phyloP scores from a whole-genome alignment of 2,113 vertebrate genomes.

The Dermatemys mawii region DNA sequence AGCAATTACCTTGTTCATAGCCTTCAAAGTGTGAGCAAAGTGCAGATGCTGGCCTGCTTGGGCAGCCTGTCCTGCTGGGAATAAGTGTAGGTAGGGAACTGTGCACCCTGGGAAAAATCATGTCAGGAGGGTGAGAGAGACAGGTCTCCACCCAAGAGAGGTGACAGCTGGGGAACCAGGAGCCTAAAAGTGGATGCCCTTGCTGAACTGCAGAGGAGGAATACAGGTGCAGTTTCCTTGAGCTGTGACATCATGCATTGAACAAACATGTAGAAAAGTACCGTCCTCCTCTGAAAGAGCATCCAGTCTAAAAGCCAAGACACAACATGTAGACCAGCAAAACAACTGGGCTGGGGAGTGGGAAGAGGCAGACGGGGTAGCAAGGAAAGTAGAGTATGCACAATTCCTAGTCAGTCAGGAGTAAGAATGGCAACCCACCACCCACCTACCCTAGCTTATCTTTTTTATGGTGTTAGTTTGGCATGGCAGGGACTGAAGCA shows the following conservation, averaged over 20 bases:
- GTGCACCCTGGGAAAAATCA: neutral
- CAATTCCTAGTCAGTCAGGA: fast-evolving
- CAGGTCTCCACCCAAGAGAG: neutral
- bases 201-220: neutral
- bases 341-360: fast-evolving
- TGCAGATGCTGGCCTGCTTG: neutral
- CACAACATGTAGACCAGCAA: fast-evolving
- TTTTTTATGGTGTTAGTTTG: neutral
- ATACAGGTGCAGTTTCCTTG: neutral
- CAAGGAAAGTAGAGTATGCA: neutral
- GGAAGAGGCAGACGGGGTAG: neutral
- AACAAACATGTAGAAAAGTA: neutral
- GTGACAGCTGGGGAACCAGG: neutral
- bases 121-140: neutral
- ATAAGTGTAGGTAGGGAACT: too few relatives aligned
- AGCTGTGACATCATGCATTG: neutral
- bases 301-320: neutral
- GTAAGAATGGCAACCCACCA: neutral
- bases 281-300: neutral
- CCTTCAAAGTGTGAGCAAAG: neutral
- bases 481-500: neutral
- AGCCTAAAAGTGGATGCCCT: neutral
- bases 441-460: neutral
- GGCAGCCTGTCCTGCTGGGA: neutral
- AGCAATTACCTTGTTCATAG: neutral